A percentile compares a stretch with the other conserved stretches of the same genome.
Conservation (phyloP, 2,797 vertebrate genomes). For the Triplophysa bombifrons region DNA sequence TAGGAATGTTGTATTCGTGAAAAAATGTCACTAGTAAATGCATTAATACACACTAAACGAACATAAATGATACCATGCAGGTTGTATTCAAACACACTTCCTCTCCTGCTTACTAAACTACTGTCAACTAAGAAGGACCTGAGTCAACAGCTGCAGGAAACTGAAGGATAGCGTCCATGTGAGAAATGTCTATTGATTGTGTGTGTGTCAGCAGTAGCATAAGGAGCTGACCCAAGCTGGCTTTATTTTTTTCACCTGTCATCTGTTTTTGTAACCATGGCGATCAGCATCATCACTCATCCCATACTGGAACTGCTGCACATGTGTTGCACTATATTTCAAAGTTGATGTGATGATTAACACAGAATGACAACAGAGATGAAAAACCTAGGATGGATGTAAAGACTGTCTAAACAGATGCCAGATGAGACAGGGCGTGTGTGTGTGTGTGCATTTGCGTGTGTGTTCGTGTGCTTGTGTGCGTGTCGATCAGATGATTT, state of each 20-base stretch:
- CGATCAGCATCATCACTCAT: conserved; percentile 22
- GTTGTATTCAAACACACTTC: neutral
- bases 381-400: conserved; percentile 12
- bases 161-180: conserved; percentile 11
- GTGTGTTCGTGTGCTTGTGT: neutral
- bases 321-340: conserved; percentile 8
- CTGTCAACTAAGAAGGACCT: conserved; percentile 4
- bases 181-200: conserved; percentile 46
- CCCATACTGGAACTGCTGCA: neutral
- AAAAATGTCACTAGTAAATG: neutral
- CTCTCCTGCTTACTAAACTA: neutral
- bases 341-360: conserved; percentile 12
- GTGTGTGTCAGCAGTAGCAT: conserved; percentile 53
- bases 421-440: neutral
- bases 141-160: conserved; percentile 23
- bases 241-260: conserved; percentile 48
- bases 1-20: neutral
- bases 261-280: conserved; percentile 44
- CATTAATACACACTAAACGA: neutral
- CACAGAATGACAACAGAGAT: neutral
- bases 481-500: neutral
- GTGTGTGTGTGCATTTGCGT: neutral
- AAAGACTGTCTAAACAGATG: neutral
- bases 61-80: neutral
- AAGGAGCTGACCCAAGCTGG: conserved; percentile 57